Evolutionary conservation across 1,140 invertebrate species (phyloP).

Genomic region (Bradynema listronoti): DNA sequence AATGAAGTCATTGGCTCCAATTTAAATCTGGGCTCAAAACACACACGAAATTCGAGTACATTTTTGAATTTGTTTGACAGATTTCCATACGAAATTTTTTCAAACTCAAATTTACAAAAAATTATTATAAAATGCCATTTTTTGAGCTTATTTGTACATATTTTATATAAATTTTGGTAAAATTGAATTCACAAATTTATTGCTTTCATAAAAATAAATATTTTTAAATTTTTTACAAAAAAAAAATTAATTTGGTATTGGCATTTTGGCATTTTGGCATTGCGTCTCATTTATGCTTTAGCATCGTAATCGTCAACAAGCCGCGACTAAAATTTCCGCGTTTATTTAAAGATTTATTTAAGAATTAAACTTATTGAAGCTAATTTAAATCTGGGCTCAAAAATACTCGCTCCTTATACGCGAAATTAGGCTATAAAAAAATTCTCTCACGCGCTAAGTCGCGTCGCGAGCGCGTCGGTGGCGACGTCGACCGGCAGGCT

Average conservation of each 20-base stretch:
- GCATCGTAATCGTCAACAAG: constrained; percentile 23
- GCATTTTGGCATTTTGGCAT: neutral
- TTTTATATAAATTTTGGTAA: neutral
- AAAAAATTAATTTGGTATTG: neutral
- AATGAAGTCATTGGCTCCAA: too few species aligned
- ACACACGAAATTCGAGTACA: too few species aligned
- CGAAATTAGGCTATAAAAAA: neutral
- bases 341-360: neutral
- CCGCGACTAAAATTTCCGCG: constrained; percentile 8
- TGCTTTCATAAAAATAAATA: too few species aligned
- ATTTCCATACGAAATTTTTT: too few species aligned
- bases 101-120: too few species aligned
- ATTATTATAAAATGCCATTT: neutral
- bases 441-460: neutral
- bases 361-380: neutral
- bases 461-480: constrained; percentile 17
- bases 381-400: neutral
- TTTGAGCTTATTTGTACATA: neutral
- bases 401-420: neutral
- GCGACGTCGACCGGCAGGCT: constrained; percentile 18
- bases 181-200: neutral
- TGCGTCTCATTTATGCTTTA: constrained; percentile 6
- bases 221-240: too few species aligned
- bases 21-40: too few species aligned
- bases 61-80: too few species aligned